Percentiles rank a stretch among this genome's conserved stretches.
Conservation (phyloP, 35 echinoderm and acorn worm genomes). For the Nesometra sesokonis region DNA sequence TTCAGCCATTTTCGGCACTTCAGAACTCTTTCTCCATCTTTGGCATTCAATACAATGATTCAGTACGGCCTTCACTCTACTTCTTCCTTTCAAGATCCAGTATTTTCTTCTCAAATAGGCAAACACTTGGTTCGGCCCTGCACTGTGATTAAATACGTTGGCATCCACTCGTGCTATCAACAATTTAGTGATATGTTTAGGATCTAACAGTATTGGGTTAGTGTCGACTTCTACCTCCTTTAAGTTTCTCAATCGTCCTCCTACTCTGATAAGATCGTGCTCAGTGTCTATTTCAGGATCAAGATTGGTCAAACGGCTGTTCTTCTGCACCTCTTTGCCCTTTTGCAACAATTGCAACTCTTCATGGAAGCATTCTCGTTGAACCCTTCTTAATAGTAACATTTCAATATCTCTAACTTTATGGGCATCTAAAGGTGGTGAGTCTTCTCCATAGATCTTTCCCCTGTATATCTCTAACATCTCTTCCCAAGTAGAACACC, state of each 20-base stretch:
- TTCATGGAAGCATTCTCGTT: slow-evolving; percentile 20
- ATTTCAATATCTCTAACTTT: background rate
- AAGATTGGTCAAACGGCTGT: background rate
- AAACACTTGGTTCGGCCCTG: slow-evolving; percentile 18
- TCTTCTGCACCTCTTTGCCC: background rate
- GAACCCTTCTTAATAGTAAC: background rate
- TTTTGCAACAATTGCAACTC: background rate
- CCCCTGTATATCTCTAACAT: background rate
- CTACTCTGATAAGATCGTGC: slow-evolving; percentile 6
- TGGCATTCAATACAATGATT: slow-evolving; percentile 21
- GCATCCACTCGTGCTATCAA: background rate
- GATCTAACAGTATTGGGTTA: slow-evolving; percentile 6
- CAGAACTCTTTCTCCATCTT: slow-evolving; percentile 10
- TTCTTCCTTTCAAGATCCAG: slow-evolving; percentile 30
- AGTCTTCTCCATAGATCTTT: background rate
- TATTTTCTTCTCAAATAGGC: slow-evolving; percentile 9
- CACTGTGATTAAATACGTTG: slow-evolving; percentile 15
- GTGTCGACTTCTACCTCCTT: background rate
- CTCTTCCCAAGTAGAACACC: slow-evolving; percentile 6
- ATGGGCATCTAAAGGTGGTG: too few species aligned
- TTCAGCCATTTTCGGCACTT: slow-evolving; percentile 32
- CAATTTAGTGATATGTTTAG: background rate
- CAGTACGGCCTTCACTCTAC: background rate
- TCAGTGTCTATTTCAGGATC: slow-evolving; percentile 3
- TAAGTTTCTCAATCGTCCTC: slow-evolving; percentile 5